These are phyloP conservation scores for Polyodon spathula DNA, from an alignment of 2,113 vertebrate species.

Conservation along the genomic window DNA sequence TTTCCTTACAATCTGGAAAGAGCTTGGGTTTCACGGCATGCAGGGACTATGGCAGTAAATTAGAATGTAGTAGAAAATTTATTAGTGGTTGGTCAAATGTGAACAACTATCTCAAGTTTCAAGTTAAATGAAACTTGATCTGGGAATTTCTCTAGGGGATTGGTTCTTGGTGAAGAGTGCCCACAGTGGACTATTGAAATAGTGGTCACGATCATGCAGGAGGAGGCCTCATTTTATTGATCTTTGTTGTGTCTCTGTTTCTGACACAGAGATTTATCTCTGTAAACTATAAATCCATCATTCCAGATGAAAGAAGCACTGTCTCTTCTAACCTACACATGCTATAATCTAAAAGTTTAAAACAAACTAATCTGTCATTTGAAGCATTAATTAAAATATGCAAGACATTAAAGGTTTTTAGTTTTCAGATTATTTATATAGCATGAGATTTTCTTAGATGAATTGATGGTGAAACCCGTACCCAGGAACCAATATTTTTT, in stretches of 20 bases:
- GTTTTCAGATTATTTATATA: no score
- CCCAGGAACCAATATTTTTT: no score
- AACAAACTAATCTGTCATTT: no score
- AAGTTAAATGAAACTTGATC: constrained; percentile 9
- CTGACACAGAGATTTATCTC: not conserved
- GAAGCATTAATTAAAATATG: no score
- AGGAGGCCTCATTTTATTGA: not conserved
- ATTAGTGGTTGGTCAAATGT: constrained; percentile 5
- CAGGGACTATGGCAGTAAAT: constrained; percentile 11
- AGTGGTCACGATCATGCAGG: not conserved
- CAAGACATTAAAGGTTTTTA: no score
- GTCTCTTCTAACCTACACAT: not conserved
- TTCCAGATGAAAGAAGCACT: not conserved
- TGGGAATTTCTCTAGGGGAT: not conserved
- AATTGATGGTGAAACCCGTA: no score
- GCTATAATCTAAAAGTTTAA: not conserved
- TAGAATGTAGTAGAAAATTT: constrained; percentile 11
- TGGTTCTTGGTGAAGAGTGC: not conserved
- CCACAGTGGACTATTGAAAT: not conserved
- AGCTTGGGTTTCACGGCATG: no score
- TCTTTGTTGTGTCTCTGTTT: not conserved
- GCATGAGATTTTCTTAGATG: no score
- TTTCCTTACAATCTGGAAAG: constrained; percentile 27
- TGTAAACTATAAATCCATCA: not conserved
- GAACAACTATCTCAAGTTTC: constrained; percentile 18